Conservation (phyloP, 2,113 vertebrate genomes). For the Grammomys surdaster region DNA sequence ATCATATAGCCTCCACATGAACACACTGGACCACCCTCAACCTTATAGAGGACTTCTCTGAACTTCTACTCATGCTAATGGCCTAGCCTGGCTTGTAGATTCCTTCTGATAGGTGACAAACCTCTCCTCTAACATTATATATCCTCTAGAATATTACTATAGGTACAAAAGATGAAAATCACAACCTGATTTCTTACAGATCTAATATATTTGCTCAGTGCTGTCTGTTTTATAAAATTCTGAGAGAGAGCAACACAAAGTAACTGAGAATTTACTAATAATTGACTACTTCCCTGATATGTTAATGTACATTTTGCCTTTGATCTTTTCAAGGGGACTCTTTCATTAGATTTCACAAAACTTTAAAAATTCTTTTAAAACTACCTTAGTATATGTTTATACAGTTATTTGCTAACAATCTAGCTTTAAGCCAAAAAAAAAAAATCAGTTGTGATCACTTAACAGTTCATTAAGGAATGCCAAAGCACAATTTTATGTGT, state of each 20-base stretch:
- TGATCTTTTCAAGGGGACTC: background rate
- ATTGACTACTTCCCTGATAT: background rate
- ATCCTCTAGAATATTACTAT: background rate
- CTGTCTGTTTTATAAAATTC: background rate
- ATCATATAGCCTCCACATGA: background rate
- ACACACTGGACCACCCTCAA: background rate
- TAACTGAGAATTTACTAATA: background rate
- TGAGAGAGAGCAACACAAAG: background rate
- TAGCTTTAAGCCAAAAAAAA: background rate
- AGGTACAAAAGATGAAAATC: background rate
- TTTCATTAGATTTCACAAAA: background rate
- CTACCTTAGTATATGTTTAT: background rate
- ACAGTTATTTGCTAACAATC: background rate
- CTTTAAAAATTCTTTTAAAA: background rate
- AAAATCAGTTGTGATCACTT: background rate
- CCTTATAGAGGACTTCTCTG: background rate
- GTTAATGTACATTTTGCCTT: background rate
- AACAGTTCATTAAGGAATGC: background rate
- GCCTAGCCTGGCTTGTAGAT: background rate
- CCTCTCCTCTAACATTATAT: background rate
- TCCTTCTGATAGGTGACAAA: background rate
- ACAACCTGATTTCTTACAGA: background rate
- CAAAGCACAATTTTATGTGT: background rate
- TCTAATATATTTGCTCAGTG: background rate
- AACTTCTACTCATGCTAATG: background rate